These are phyloP conservation scores for Chloebia gouldiae DNA, from an alignment of 2,113 vertebrate genomes.

Conservation along the genomic window DNA sequence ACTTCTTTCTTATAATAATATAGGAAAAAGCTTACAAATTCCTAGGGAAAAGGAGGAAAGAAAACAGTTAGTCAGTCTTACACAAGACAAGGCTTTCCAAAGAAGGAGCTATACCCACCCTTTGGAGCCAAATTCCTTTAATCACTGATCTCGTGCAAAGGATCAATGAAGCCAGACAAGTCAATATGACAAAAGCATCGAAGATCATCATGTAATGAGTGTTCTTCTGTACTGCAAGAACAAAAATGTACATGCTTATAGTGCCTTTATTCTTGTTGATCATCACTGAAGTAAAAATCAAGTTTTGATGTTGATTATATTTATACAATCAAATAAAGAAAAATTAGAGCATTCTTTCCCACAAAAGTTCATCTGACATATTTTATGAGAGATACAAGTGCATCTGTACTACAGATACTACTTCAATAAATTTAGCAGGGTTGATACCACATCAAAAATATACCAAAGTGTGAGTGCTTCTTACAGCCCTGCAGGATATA, in stretches of 20 bases:
- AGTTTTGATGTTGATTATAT: background rate
- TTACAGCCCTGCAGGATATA: background rate
- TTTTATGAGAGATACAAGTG: background rate
- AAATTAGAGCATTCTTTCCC: background rate
- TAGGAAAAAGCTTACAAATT: constrained; percentile 84
- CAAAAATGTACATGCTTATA: background rate
- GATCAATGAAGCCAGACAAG: constrained; percentile 83
- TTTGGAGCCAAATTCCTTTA: constrained; percentile 85
- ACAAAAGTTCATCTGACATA: background rate
- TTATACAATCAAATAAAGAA: background rate
- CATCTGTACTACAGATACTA: background rate
- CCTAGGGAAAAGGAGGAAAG: constrained; percentile 70
- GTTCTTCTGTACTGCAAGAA: constrained; percentile 82
- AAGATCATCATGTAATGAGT: constrained; percentile 86
- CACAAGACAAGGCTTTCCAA: background rate
- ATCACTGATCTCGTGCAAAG: constrained; percentile 86
- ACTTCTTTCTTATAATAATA: constrained; percentile 81
- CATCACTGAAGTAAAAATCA: background rate
- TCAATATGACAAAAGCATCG: constrained; percentile 85
- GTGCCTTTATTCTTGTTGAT: background rate
- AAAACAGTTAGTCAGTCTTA: background rate
- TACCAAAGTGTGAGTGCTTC: background rate
- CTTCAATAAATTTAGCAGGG: background rate
- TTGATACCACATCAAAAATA: background rate
- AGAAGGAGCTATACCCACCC: constrained; percentile 74